Percentiles rank a stretch among this genome's conserved stretches.
Evolutionary conservation across 2,113 vertebrate species (phyloP).

Genomic region (Gallinago media): DNA sequence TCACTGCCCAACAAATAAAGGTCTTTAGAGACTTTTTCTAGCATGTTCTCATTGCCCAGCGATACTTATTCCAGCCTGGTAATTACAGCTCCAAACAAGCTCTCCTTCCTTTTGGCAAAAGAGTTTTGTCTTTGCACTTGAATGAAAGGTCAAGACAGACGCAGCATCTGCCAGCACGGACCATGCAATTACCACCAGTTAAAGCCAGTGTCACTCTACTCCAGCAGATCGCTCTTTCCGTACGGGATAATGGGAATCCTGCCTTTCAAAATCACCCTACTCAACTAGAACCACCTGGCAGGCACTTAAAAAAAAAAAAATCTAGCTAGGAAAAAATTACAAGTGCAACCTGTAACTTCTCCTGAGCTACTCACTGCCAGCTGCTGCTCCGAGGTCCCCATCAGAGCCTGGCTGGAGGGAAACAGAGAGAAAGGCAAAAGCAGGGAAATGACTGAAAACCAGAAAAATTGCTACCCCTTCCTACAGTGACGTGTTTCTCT

Average conservation of each 20-base stretch:
- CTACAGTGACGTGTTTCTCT: neutral
- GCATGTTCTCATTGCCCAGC: neutral
- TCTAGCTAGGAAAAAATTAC: neutral
- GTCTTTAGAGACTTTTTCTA: neutral
- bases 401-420: neutral
- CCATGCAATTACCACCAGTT: neutral
- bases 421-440: neutral
- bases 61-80: neutral
- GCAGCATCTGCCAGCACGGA: neutral
- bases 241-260: neutral
- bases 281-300: neutral
- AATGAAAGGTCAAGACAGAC: neutral
- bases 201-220: neutral
- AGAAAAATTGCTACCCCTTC: neutral
- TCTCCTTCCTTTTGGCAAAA: neutral
- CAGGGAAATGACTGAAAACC: neutral
- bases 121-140: neutral
- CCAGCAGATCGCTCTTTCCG: neutral
- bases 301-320: neutral
- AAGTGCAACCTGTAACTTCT: neutral
- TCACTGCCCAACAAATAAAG: neutral
- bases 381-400: neutral
- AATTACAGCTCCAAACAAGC: neutral
- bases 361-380: neutral
- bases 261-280: neutral